Conservation (phyloP, 2,888 invertebrate species). For the Pterobdella sp. region DNA sequence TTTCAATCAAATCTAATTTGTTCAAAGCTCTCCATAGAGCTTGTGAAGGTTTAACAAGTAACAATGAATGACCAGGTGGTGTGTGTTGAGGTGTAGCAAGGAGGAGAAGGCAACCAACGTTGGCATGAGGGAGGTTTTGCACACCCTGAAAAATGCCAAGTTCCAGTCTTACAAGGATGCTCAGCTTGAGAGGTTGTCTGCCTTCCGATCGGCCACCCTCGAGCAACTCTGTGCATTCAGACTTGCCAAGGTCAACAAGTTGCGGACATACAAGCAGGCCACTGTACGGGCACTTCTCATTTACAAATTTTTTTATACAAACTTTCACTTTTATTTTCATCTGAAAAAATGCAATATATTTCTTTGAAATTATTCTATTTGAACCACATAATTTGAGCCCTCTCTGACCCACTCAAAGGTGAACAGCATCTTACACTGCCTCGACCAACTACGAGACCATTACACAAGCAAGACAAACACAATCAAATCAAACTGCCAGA, state of each 20-base stretch:
- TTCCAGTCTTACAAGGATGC: slow-evolving; percentile 45
- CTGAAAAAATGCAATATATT: no score
- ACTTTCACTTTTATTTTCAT: no score
- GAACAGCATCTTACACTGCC: slow-evolving; percentile 39
- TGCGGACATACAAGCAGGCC: slow-evolving; percentile 45
- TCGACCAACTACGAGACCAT: slow-evolving; percentile 76
- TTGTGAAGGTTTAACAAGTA: slow-evolving; percentile 73
- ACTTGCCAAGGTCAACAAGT: slow-evolving; percentile 42
- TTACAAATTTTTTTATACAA: slow-evolving; percentile 28
- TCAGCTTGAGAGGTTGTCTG: slow-evolving; percentile 44
- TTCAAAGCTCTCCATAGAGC: slow-evolving; percentile 64
- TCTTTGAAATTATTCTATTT: no score
- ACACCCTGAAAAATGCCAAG: slow-evolving; percentile 56
- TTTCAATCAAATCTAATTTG: slow-evolving; percentile 74
- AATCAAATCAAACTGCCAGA: slow-evolving; percentile 83
- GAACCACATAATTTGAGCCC: no score
- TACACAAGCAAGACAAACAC: slow-evolving; percentile 78
- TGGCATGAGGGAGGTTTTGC: slow-evolving; percentile 77
- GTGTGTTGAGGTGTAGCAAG: slow-evolving; percentile 60
- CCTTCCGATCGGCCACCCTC: slow-evolving; percentile 45
- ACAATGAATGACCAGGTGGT: slow-evolving; percentile 65
- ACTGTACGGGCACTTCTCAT: slow-evolving; percentile 29
- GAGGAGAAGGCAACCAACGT: slow-evolving; percentile 54
- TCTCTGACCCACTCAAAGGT: no score
- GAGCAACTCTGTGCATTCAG: slow-evolving; percentile 44